Evolutionary conservation across 2,888 invertebrate species (phyloP).

Genomic region (Sinhomidia bicolor): DNA sequence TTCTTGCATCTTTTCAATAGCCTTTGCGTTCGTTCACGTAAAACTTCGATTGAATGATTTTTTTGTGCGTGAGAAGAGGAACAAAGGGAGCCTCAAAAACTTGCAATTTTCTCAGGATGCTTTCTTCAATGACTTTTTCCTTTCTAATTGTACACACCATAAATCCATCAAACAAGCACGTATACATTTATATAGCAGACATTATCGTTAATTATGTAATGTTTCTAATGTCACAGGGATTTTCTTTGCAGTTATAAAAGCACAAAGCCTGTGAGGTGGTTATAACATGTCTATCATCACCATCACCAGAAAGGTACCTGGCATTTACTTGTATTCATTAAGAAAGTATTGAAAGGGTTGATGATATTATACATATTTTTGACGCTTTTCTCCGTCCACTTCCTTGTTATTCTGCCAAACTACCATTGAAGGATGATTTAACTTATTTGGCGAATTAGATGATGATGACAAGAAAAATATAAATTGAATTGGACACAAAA

Average conservation of each 20-base stretch:
- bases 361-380: too few species aligned
- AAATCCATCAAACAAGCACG: neutral
- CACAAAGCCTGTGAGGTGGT: neutral
- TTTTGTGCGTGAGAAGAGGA: conserved; percentile 28
- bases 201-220: conserved; percentile 36
- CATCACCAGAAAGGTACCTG: neutral
- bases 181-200: neutral
- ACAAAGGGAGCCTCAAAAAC: conserved; percentile 14
- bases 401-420: conserved; percentile 33
- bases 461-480: conserved; percentile 46
- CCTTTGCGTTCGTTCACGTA: neutral
- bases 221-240: conserved; percentile 11
- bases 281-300: neutral
- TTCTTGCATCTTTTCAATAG: conserved; percentile 30
- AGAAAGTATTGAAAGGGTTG: neutral
- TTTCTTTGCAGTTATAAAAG: neutral
- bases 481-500: conserved; percentile 34
- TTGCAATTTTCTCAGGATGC: conserved; percentile 34
- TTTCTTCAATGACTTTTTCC: conserved; percentile 38
- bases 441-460: conserved; percentile 40
- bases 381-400: neutral
- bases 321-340: neutral
- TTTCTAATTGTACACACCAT: neutral
- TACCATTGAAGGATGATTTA: conserved; percentile 49
- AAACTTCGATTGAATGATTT: conserved; percentile 6